Base-by-base conservation (phyloP, 2,113 vertebrate species). In the Pterocles orientalis region DNA sequence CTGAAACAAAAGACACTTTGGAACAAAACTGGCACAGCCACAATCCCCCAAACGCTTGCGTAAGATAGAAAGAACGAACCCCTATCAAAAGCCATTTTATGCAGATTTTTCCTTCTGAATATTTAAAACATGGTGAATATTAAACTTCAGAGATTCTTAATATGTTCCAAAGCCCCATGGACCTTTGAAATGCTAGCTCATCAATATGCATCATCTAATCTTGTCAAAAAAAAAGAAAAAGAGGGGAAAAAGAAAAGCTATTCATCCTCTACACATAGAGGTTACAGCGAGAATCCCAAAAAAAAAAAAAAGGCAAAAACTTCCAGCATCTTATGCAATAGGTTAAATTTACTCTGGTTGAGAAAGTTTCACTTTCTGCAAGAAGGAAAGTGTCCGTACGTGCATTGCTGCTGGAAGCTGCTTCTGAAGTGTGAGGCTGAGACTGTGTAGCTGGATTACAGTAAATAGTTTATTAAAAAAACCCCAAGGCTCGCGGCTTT, bases 181-280 rank as follows among this genome's bases (percentile, higher is more conserved):
- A 96, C 96, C 94, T 96, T 95, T 97, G 95, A 97, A 95, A 96
- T 83, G 87, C 86, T 96, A 91, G 91, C 91, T 95, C 94, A 96
- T 97, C 97, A 95, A 96, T 96, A 97, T 97, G 94, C 90, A 97
- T 90, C 89, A 95, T 95, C 96, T 96, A 94, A 91, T 93, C 91
- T 96, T 92, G 70, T 90, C 50, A 83, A 76, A 34, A 60, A 72
- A 56, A 77, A 94, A 65, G 58, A 77, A 62, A 77, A 26, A 61
- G 33, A 4, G 2, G 15, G 8, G 12, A 2, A 6, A 19, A 62
- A 82, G 48, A 76, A 66, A 84, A 95, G 77, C 79, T 79, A 85
- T 71, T 91, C 70, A 83, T 75, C n/a, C 83, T 90, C 41, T 81
- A 45, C 88, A 86, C 58, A 69, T 10, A 81, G 88, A 97, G 87